Evolutionary conservation across 2,797 vertebrate genomes (phyloP), one percentile per base, ranked within the genome.

Genomic region (Phrynocephalus guinanensis): DNA sequence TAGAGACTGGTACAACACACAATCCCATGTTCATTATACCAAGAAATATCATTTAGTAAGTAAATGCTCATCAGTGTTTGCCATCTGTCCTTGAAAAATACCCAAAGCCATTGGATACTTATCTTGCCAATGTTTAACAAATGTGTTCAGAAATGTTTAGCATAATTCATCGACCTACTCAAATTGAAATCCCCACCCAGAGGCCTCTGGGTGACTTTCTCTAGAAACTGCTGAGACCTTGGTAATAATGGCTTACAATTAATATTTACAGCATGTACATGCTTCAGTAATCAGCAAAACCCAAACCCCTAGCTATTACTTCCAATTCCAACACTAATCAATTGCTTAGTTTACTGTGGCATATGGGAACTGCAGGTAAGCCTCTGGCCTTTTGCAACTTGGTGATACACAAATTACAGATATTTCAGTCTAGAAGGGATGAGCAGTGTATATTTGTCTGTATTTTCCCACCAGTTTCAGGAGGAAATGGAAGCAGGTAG

Each of bases 211-310:
- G 78, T 76, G 68, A 66, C 16, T 75, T 44, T 85, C 63, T 48
- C 30, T 44, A 85, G 76, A n/a, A 85, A 85, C 33, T 88, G 63
- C 78, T 76, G 87, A 85, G 30, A 52, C 63, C 38, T 68, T 68
- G 9, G n/a, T 80, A 86, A 83, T 20, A 8, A 83, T 56, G 7
- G 56, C 56, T 79, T 44, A 52, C 88, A 89, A 80, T 75, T 89
- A 83, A 73, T 83, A 83, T 75, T 83, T 83, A 75, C 44, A 83
- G 83, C 52, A 79, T 83, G 28, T 56, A 79, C 79, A 50, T 67
- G 75, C 80, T 83, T 73, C 81, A 83, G 67, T 75, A 60, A 68
- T 75, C 81, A 84, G 82, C 85, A 79, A 73, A 86, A 86, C 50
- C 20, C 28, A 20, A 79, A 79, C 30, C 70, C 33, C 70, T 48